Percentiles rank a stretch among this genome's conserved stretches.
Conservation (phyloP, 2,888 invertebrate genomes). For the Pachycephus smyrnensis region DNA sequence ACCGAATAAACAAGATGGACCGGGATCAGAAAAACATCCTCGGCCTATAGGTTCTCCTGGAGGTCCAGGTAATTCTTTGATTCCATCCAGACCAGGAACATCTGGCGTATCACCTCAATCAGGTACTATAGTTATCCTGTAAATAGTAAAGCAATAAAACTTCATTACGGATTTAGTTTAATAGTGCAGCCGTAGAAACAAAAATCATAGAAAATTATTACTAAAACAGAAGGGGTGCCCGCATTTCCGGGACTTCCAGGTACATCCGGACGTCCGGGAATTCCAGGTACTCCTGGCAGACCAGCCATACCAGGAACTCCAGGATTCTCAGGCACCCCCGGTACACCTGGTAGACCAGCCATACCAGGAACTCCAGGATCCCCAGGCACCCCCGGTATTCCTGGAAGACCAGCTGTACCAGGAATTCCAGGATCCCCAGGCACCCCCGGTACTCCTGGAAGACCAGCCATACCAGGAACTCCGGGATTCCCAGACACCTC, state of each 20-base stretch:
- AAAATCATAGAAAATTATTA: neutral
- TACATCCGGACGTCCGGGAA: conserved; percentile 27
- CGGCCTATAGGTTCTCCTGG: conserved; percentile 37
- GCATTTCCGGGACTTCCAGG: conserved; percentile 18
- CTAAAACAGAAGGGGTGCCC: neutral
- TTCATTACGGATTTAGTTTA: neutral
- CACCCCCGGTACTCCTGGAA: conserved; percentile 30
- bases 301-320: conserved; percentile 36
- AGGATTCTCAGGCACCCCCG: conserved; percentile 54
- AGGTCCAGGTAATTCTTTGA: conserved; percentile 29
- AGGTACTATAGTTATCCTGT: neutral
- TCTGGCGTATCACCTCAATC: conserved; percentile 19
- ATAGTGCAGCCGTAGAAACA: neutral
- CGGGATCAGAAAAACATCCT: conserved; percentile 6
- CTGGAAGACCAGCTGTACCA: conserved; percentile 34
- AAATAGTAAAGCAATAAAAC: neutral
- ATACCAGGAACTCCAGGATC: conserved; percentile 47
- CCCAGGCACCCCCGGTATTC: conserved; percentile 40
- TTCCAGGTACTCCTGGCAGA: conserved; percentile 13
- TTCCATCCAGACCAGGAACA: conserved; percentile 16
- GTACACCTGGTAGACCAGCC: conserved; percentile 44
- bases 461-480: conserved; percentile 47
- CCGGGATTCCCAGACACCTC: conserved; percentile 36
- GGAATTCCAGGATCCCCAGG: conserved; percentile 38
- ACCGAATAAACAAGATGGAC: neutral